These are phyloP conservation scores for Delphinus delphis DNA, from an alignment of 2,113 vertebrate species.

Conservation along the genomic window DNA sequence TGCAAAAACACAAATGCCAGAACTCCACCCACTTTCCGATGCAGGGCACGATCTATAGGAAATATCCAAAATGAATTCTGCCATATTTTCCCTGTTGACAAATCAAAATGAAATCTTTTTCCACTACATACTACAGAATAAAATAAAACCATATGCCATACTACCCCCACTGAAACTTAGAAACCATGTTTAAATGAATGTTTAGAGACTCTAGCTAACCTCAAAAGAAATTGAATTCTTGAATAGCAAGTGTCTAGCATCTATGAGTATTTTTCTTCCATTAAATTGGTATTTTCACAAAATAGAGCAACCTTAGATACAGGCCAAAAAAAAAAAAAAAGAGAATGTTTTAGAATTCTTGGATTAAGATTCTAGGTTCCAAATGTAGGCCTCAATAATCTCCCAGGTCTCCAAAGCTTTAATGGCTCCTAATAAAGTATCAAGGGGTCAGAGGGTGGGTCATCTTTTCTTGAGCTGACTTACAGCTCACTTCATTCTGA, in stretches of 20 bases:
- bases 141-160: background rate
- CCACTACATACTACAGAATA: background rate
- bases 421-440: background rate
- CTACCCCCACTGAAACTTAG: background rate
- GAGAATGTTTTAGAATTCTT: background rate
- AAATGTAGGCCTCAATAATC: background rate
- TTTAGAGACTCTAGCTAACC: background rate
- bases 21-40: constrained; percentile 26
- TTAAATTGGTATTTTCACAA: background rate
- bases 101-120: background rate
- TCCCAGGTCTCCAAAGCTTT: background rate
- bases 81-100: background rate
- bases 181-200: constrained; percentile 22
- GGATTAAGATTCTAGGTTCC: constrained; percentile 26
- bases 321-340: background rate
- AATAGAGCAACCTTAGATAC: background rate
- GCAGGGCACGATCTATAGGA: background rate
- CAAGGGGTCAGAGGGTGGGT: background rate
- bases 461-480: constrained; percentile 23
- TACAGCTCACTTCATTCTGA: background rate
- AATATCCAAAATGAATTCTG: background rate
- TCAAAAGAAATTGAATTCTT: background rate
- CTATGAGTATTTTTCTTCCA: constrained; percentile 20
- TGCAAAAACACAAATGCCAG: constrained; percentile 31
- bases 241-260: background rate